Conservation (phyloP, 2,797 vertebrate species). For the Karalla daura region DNA sequence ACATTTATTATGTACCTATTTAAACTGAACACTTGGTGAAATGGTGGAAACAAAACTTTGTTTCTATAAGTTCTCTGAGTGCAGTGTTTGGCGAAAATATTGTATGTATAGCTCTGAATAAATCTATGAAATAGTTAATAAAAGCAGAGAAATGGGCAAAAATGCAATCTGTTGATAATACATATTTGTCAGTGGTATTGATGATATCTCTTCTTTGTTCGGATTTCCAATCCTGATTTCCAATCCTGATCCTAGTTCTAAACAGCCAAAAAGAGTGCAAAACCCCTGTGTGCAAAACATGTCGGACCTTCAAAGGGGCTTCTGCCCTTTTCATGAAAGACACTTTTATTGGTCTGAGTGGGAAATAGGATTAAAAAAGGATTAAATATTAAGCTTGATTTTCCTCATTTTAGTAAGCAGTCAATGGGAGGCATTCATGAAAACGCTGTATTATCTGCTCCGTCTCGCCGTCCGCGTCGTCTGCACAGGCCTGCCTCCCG, state of each 20-base stretch:
- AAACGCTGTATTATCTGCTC: conserved; percentile 12
- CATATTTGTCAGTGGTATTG: neutral
- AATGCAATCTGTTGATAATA: too few species aligned
- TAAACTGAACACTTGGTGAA: too few species aligned
- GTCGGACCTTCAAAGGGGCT: neutral
- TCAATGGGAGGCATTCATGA: conserved; percentile 3
- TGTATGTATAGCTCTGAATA: too few species aligned
- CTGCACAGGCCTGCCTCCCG: conserved; percentile 10
- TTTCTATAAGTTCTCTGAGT: too few species aligned
- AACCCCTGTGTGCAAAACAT: neutral
- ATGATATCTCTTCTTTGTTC: too few species aligned
- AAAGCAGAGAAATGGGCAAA: too few species aligned
- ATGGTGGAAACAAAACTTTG: too few species aligned
- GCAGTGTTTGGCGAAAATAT: too few species aligned
- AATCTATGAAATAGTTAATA: too few species aligned
- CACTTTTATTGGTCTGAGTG: too few species aligned
- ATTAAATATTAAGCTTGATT: neutral
- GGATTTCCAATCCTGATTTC: neutral
- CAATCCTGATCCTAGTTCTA: neutral
- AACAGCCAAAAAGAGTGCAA: neutral
- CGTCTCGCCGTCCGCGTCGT: conserved; percentile 13
- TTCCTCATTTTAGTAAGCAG: conserved; percentile 7
- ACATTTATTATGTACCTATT: too few species aligned
- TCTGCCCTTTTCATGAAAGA: neutral
- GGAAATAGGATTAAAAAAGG: neutral